phyloP scores from a whole-genome alignment of 37 sponge, comb jelly and placozoan species.

The Agelas oroides region DNA sequence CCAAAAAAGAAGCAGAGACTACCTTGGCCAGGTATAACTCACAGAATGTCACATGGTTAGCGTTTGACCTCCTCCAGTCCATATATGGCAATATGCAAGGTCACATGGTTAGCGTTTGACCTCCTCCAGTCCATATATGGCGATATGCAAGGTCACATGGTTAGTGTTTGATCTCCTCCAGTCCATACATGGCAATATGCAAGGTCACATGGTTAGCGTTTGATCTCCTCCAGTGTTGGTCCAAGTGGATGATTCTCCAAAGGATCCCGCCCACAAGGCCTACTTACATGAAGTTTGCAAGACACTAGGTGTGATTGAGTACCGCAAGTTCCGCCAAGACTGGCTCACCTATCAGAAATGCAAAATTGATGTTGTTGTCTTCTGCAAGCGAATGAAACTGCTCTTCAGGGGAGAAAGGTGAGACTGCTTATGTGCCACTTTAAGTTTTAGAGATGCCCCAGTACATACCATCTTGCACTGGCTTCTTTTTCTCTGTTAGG shows the following conservation, averaged over 20 bases:
- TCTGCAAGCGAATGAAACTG: conserved; percentile 76
- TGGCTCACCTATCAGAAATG: conserved; percentile 84
- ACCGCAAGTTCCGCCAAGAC: conserved; percentile 63
- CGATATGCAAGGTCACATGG: too few species aligned
- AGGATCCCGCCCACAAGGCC: conserved; percentile 35
- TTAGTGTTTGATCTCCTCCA: neutral
- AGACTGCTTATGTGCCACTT: neutral
- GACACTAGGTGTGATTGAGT: conserved; percentile 57
- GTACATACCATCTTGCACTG: too few species aligned
- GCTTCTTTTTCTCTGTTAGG: conserved; percentile 18
- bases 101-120: too few species aligned
- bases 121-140: too few species aligned
- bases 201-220: neutral
- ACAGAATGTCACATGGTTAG: too few species aligned
- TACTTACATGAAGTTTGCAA: conserved; percentile 51
- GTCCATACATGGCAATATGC: neutral
- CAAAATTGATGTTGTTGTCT: conserved; percentile 65
- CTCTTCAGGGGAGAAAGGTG: conserved; percentile 81
- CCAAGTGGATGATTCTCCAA: conserved; percentile 45
- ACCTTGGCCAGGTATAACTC: conserved; percentile 47
- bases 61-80: too few species aligned
- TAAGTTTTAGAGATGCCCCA: too few species aligned
- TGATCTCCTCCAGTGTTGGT: conserved; percentile 44
- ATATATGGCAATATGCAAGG: too few species aligned
- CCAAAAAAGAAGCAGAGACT: neutral